Evolutionary conservation across 1,140 invertebrate genomes (phyloP), one percentile per base, ranked within the genome.

Genomic region (Himalopsyche phryganea): DNA sequence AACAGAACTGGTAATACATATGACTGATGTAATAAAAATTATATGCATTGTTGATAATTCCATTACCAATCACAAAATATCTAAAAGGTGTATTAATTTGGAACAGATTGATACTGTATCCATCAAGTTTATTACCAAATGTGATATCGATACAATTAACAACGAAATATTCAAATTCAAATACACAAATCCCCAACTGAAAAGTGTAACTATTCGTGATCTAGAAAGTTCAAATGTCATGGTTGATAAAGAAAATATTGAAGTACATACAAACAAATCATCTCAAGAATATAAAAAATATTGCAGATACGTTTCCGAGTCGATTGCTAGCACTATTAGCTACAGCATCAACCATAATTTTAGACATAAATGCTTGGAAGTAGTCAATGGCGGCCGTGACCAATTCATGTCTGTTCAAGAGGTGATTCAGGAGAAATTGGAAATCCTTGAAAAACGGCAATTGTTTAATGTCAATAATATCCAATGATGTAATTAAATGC

Each of bases 301-400:
- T 38, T 55, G 52, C 36, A 42, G 56, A 49, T 49, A 32, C 19
- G 28, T 64, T 18, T 41, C 58, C 11, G 49, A 64, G 50, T 60
- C 62, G 0, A 50, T 64, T 28, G 41, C 50, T 5, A 46, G 20
- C 20, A 55, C 50, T 18, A 50, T 64, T 7, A 33, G 14, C 5
- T 54, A 60, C 11, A 64, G 62, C 46, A 35, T 60, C 14, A 58
- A 58, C 40, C 10, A 17, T 10, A 28, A 60, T 5, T 64, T 60
- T 35, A 52, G 58, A 15, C 50, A 54, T n/a, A 42, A 20, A 50
- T 64, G 62, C 32, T 32, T 46, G 19, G 20, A 14, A n/a, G 17
- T 54, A n/a, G 13, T 55, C 11, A 44, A 60, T 40, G 14, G 15
- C 32, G n/a, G 33, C 4, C 35, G 42, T 15, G 14, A 36, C 32